Evolutionary conservation across 2,113 vertebrate species (phyloP).

Genomic region (Sinocyclocheilus anophthalmus): DNA sequence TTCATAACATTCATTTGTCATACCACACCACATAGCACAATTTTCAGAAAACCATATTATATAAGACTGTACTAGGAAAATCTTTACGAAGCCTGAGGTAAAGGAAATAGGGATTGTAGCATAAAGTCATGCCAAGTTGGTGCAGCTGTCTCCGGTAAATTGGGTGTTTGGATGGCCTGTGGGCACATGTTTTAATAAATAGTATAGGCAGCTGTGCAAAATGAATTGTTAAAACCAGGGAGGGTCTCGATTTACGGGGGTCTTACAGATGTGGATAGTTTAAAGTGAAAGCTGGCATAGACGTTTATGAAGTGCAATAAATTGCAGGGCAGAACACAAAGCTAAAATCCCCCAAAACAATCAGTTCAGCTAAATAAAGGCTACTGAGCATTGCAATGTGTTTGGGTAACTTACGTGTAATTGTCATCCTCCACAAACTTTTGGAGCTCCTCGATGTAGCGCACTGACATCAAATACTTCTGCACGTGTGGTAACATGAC

Average conservation of each 20-base stretch:
- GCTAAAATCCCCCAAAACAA: constrained; percentile 5
- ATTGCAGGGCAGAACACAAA: not conserved
- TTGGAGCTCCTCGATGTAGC: constrained; percentile 89
- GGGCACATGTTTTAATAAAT: constrained; percentile 39
- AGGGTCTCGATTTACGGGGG: not conserved
- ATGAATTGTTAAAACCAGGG: constrained; percentile 20
- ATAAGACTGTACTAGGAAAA: constrained; percentile 30
- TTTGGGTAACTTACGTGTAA: constrained; percentile 80
- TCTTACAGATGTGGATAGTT: constrained; percentile 30
- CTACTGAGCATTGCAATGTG: not conserved
- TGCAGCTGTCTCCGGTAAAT: constrained; percentile 18
- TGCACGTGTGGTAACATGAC: constrained; percentile 84
- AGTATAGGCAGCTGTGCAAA: constrained; percentile 9
- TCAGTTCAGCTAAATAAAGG: not conserved
- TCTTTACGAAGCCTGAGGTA: not conserved
- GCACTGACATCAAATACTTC: constrained; percentile 88
- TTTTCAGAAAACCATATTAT: not conserved
- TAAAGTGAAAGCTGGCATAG: constrained; percentile 22
- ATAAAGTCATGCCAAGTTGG: constrained; percentile 17
- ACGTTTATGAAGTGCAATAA: not conserved
- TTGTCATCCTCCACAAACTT: constrained; percentile 93
- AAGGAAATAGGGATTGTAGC: constrained; percentile 35
- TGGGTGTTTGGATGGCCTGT: constrained; percentile 18
- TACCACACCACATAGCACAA: not conserved
- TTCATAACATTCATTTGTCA: constrained; percentile 10